A percentile compares a stretch with the other conserved stretches of the same genome.
Evolutionary conservation across 2,797 vertebrate genomes (phyloP).

Genomic region (Etheostoma nigrum): DNA sequence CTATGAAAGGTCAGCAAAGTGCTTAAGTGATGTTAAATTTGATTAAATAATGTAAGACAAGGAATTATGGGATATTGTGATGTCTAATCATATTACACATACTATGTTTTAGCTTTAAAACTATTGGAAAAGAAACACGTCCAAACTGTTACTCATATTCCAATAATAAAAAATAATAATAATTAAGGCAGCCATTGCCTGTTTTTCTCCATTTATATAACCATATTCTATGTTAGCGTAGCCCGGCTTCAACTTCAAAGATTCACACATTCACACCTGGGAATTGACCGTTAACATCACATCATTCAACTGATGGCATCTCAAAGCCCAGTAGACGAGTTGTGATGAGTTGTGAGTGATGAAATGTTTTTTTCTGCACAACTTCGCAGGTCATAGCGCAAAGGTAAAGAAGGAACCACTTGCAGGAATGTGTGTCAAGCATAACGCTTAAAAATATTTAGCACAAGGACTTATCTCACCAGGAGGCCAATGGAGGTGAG

Average conservation of each 20-base stretch:
- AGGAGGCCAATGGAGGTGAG: constrained; percentile 98
- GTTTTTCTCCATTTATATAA: neutral
- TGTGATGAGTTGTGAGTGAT: neutral
- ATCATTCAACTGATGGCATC: neutral
- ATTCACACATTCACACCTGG: neutral
- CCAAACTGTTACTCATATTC: neutral
- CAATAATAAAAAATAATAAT: neutral
- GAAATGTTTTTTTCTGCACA: constrained; percentile 6
- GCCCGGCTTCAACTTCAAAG: neutral
- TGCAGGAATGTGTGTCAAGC: neutral
- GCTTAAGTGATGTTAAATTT: constrained; percentile 34
- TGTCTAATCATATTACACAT: neutral
- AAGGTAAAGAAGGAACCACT: neutral
- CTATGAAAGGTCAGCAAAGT: constrained; percentile 40
- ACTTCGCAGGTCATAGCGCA: neutral
- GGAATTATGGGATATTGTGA: constrained; percentile 11
- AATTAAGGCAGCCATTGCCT: neutral
- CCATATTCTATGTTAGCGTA: neutral
- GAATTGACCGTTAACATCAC: neutral
- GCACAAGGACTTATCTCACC: constrained; percentile 80
- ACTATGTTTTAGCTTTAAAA: constrained; percentile 8
- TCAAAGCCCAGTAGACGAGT: neutral
- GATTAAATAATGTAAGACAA: constrained; percentile 35
- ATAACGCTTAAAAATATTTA: neutral
- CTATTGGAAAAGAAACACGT: constrained; percentile 9